Evolutionary conservation across 2,888 invertebrate genomes (phyloP).

Genomic region (Cheilosia impressa): DNA sequence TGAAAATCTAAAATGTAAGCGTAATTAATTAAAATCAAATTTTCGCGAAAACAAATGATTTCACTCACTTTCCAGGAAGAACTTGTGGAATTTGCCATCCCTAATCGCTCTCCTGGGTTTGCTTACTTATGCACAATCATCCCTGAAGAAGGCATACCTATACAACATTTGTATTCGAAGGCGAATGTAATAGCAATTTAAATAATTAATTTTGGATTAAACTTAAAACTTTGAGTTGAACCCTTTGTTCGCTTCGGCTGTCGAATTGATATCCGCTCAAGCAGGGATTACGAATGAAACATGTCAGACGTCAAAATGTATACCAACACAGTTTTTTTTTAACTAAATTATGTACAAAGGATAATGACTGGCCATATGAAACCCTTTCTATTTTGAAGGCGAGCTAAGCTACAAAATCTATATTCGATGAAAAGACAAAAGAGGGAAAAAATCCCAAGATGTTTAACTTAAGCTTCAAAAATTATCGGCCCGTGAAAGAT

Average conservation of each 20-base stretch:
- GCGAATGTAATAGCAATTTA: conserved; percentile 57
- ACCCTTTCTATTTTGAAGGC: conserved; percentile 10
- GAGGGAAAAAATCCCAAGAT: not conserved
- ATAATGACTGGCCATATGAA: conserved; percentile 55
- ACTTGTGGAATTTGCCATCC: conserved; percentile 2
- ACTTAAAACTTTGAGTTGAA: conserved; percentile 18
- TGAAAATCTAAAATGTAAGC: conserved; percentile 6
- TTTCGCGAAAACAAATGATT: conserved; percentile 10
- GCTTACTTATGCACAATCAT: conserved; percentile 14
- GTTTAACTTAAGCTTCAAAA: conserved; percentile 34
- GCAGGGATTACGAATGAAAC: conserved; percentile 51
- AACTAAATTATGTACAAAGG: conserved; percentile 52
- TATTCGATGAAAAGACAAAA: not conserved
- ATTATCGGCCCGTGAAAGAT: conserved; percentile 50
- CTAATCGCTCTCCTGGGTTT: not conserved
- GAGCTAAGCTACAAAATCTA: not conserved
- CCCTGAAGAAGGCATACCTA: not conserved
- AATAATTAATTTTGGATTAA: conserved; percentile 70
- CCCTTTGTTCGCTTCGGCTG: conserved; percentile 31
- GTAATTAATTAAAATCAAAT: conserved; percentile 16
- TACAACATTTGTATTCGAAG: not conserved
- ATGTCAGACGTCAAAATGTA: conserved; percentile 47
- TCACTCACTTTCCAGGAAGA: not conserved
- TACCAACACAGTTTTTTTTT: conserved; percentile 15
- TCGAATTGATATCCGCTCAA: conserved; percentile 37